Base-by-base conservation (phyloP, 2,797 vertebrate species). In the Oreochromis grahami region DNA sequence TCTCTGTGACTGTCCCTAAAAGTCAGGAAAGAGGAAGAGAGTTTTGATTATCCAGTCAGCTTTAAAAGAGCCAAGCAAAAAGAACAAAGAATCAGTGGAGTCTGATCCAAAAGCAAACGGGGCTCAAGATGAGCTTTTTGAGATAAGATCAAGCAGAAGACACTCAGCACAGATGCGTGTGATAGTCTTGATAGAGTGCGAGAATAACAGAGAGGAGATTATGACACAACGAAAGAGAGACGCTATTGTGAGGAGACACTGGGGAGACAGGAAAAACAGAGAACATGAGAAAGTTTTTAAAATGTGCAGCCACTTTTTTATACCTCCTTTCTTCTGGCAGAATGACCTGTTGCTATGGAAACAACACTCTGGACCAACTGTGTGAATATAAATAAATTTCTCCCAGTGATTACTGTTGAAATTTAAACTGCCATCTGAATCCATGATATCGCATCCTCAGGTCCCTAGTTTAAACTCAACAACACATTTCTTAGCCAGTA, bases 311-410 rank as follows among this genome's bases (percentile, higher is more conserved):
- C 76, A 55, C 43, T 87, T 88, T 63, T 63, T 80, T 48, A 82
- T 82, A n/a, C 12, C 55, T 77, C 24, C 45, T 79, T 77, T 79
- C 58, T 76, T 81, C 65, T 53, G 76, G 45, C 77, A 52, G 84
- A 84, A 76, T 86, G 87, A 91, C 85, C 83, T 80, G 93, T 94
- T 94, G 84, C 92, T 89, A 93, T 93, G 92, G 93, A 86, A 90
- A 94, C 91, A 84, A 83, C 70, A 70, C 52, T 34, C 45, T 74
- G 34, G 80, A 76, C 76, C 34, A 53, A 70, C 65, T 82, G 55
- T 82, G 81, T 63, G 85, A 87, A 80, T 88, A 89, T 74, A 84
- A 92, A 90, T 84, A 76, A 15, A 84, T 78, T 70, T 80, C 63
- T 78, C 38, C n/a, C 63, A 78, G 52, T 87, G 77, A 92, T 91